Evolutionary conservation across 2,113 vertebrate species (phyloP), one percentile per base, ranked within the genome.

Genomic region (Taxidea taxus): DNA sequence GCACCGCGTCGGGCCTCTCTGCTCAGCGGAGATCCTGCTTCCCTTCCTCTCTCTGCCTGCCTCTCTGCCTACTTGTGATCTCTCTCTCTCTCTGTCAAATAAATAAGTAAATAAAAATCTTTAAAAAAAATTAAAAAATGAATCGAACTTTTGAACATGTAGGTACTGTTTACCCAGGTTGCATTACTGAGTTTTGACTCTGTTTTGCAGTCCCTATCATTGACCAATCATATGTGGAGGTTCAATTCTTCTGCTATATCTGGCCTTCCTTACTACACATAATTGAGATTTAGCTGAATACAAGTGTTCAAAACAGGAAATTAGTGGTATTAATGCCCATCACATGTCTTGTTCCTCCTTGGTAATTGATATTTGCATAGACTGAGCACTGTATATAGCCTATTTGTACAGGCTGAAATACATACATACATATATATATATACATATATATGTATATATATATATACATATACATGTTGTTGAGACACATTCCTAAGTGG

Each of bases 281-380:
- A 82, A 75, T 77, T 95, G 72, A 80, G 23, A 97, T 91, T 89
- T 74, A 60, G 39, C 39, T 86, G 29, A 90, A 84, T 64, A 42
- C 6, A 89, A 93, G 58, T 23, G 39, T 87, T 94, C n/a, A 80
- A 96, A 95, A 91, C 3, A 91, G 58, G 58, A 94, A 96, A 86
- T 88, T 74, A 95, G 25, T 15, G 91, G 23, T 82, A 88, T 88
- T 95, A 88, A 4, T 92, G 49, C 39, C 81, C 37, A 87, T 47
- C 23, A 54, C 56, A 49, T 56, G 39, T 25, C 37, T 77, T 75
- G 7, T 72, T 95, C n/a, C 25, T 94, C 58, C 34, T 96, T 84
- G n/a, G 25, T 60, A 93, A 91, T 49, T 94, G 29, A 3, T 77
- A 91, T 88, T 93, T 60, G 23, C 14, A 88, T 44, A 75, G 21